Evolutionary conservation across 2,888 invertebrate species (phyloP), one percentile per base, ranked within the genome.

Genomic region (Pharmacophagus antenor): DNA sequence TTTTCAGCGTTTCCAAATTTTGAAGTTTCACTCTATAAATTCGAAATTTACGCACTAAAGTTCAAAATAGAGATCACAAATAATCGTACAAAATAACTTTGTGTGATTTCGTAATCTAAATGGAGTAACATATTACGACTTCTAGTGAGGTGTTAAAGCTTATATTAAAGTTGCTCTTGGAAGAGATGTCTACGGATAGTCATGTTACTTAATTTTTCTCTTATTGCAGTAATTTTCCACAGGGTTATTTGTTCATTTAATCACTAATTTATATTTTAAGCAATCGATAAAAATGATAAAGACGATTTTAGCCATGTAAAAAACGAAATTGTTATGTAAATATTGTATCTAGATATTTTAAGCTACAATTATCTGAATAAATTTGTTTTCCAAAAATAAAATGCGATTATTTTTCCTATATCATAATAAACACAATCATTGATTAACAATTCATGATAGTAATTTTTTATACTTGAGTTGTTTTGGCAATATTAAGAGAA

Each of bases 321-420:
- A 47, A 41, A 63, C 61, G 63, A 65, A 66, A 67, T 66, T 70
- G 37, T 66, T 70, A 70, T 80, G 80, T 82, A 74, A 79, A 84
- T 84, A 80, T 77, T 74, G 75, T 70, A 68, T 62, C 41, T 63
- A 75, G 68, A 74, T 82, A 80, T 79, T 75, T 66, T 78, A 76
- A 80, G 80, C 79, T 79, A 80, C 76, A 80, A 73, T 70, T 69
- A 68, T 77, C 71, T 64, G 72, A 81, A 76, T 80, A 84, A 84
- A 84, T 78, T 76, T 79, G 67, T 82, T 79, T 84, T 80, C 62
- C 76, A 77, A 61, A 67, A 57, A 2, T 3, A 17, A 8, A 42
- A 1, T n/a, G 21, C 15, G 67, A 65, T 67, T 56, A 56, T 68
- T 57, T 46, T n/a, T 17, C n/a, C n/a, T 22, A 18, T 20, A n/a